Evolutionary conservation across 2,888 invertebrate genomes (phyloP).

Genomic region (Ichneumoninae sp.): DNA sequence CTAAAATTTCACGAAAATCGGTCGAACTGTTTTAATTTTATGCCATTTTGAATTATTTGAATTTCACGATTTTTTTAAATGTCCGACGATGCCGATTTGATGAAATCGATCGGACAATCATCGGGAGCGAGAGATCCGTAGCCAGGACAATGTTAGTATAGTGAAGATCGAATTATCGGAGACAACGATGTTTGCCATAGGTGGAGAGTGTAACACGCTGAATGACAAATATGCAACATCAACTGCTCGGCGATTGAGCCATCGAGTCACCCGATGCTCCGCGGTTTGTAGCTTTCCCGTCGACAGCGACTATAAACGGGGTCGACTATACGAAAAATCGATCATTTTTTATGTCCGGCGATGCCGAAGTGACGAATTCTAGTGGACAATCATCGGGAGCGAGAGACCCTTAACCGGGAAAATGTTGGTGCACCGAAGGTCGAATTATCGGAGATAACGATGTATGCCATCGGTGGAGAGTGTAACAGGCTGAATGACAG

Average conservation of each 20-base stretch:
- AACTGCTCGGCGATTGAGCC: conserved; percentile 33
- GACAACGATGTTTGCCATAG: background rate
- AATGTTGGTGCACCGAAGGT: too few species aligned
- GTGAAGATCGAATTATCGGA: background rate
- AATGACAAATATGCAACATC: conserved; percentile 4
- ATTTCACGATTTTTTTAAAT: too few species aligned
- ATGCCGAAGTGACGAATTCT: too few species aligned
- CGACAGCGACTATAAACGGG: conserved; percentile 29
- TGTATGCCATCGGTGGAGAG: background rate
- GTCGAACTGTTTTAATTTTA: too few species aligned
- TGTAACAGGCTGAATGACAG: background rate
- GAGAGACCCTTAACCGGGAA: too few species aligned
- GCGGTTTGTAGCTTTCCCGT: conserved; percentile 24
- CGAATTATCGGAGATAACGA: background rate
- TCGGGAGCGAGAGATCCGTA: too few species aligned
- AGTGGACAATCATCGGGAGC: too few species aligned
- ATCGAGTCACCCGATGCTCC: conserved; percentile 9
- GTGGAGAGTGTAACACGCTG: background rate
- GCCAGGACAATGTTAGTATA: background rate
- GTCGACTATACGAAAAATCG: background rate
- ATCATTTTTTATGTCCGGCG: too few species aligned
- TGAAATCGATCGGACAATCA: too few species aligned
- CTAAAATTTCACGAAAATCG: too few species aligned
- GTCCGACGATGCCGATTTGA: too few species aligned
- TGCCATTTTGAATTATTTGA: too few species aligned